Conservation (phyloP, 2,888 invertebrate genomes). For the Drosophila conformis region DNA sequence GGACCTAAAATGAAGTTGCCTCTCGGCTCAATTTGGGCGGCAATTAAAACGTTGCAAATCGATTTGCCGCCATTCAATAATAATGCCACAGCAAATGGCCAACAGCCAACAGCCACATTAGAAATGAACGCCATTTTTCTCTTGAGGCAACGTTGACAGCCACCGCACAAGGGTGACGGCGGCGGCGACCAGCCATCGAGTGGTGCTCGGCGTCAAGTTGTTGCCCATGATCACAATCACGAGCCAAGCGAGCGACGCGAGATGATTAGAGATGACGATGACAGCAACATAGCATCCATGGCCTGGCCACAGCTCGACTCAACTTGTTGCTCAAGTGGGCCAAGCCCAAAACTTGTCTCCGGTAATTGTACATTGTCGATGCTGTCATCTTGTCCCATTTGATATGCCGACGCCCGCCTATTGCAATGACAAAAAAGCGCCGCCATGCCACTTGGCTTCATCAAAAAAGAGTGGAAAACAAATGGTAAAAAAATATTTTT, state of each 20-base stretch:
- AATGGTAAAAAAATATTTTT: not conserved
- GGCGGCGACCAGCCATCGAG: constrained; percentile 32
- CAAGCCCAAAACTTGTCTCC: constrained; percentile 77
- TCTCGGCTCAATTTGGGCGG: constrained; percentile 65
- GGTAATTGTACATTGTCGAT: constrained; percentile 75
- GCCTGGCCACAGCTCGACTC: constrained; percentile 15
- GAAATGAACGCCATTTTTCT: constrained; percentile 51
- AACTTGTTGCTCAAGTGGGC: constrained; percentile 68
- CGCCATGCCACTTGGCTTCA: constrained; percentile 45
- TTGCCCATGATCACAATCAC: constrained; percentile 48
- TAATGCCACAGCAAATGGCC: constrained; percentile 20
- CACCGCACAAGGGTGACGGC: constrained; percentile 36
- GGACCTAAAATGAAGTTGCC: constrained; percentile 56
- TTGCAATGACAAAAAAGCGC: constrained; percentile 54
- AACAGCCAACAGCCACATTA: constrained; percentile 27
- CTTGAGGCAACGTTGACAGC: constrained; percentile 28
- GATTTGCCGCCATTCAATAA: constrained; percentile 66
- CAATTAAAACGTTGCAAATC: constrained; percentile 79
- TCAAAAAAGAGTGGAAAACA: constrained; percentile 3
- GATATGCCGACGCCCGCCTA: constrained; percentile 76
- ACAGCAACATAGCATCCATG: constrained; percentile 47
- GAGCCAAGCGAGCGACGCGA: constrained; percentile 14
- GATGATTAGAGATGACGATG: constrained; percentile 50
- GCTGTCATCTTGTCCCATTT: constrained; percentile 63
- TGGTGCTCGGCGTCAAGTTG: constrained; percentile 38